Evolutionary conservation across 2,797 vertebrate species (phyloP), one percentile per base, ranked within the genome.

Genomic region (Paedocypris micromegethes): DNA sequence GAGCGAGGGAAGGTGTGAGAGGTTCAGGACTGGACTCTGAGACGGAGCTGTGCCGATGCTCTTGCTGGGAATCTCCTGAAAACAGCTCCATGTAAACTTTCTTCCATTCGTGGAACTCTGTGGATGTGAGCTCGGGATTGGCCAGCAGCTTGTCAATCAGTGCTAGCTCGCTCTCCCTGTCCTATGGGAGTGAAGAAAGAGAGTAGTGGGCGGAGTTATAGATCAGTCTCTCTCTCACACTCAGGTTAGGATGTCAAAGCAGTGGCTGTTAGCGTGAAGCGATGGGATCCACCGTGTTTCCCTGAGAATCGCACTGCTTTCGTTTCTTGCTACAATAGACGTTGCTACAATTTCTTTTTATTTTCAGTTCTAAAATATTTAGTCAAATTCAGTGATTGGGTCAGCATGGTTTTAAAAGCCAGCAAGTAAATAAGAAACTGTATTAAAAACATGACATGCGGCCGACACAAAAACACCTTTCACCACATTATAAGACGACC

Each of bases 61-160:
- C 90, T 75, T 83, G 87, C 79, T 89, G 88, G 74, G 86, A 89
- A 83, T 88, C 88, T 84, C 90, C 89, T 86, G 90, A 83, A 90
- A 97, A 98, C 86, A 94, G 88, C 83, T 97, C 95, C 79, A 92
- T 88, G 90, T 98, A 98, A 86, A 90, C 90, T 87, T 88, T 86
- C 83, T 97, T 98, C 96, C 96, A 98, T 73, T 97, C 94, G 87
- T 93, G 94, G 90, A 98, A 98, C 86, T 96, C 93, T 86, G 91
- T 91, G 83, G 95, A 98, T 0, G 94, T 95, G 88, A 97, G 90
- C 80, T 91, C 88, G 85, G 94, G 93, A 82, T 92, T 94, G 90
- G 93, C 88, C 90, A 98, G 84, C 86, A 98, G 90, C 89, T 92
- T 96, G 85, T 98, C 93, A 89, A 98, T 96, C 88, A 95, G 86